Evolutionary conservation across 2,888 invertebrate species (phyloP).

Genomic region (Caenorhabditis plicata): DNA sequence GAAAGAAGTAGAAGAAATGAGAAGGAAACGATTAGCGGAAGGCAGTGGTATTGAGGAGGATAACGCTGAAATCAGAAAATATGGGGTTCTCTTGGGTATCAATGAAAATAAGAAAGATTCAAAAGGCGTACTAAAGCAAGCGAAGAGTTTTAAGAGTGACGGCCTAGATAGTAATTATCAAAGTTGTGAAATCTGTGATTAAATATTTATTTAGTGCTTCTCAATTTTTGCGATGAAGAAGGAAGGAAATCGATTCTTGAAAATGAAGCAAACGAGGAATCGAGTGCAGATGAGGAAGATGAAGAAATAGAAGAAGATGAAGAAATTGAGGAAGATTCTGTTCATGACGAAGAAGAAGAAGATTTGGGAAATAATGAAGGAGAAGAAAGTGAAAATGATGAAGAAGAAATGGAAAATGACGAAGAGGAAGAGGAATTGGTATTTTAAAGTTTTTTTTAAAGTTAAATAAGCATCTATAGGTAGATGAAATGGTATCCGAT

Average conservation of each 20-base stretch:
- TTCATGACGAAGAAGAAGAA: constrained; percentile 28
- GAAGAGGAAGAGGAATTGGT: constrained; percentile 1
- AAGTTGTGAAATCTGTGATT: background rate
- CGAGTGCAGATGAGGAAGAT: constrained; percentile 9
- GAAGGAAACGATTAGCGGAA: constrained; percentile 6
- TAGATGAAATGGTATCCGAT: constrained; percentile 15
- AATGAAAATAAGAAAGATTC: constrained; percentile 23
- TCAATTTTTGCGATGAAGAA: constrained; percentile 31
- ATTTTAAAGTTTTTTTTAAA: background rate
- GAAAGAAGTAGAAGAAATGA: constrained; percentile 32
- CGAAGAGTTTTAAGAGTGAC: constrained; percentile 28
- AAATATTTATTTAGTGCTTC: constrained; percentile 16
- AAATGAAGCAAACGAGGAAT: constrained; percentile 13
- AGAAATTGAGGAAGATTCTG: constrained; percentile 8
- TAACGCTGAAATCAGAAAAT: constrained; percentile 27
- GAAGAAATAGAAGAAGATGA: constrained; percentile 22
- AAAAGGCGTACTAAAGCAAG: constrained; percentile 23
- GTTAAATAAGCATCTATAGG: constrained; percentile 1
- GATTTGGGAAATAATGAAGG: constrained; percentile 18
- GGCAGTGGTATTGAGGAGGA: constrained; percentile 25
- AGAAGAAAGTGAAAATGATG: constrained; percentile 3
- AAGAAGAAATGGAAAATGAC: constrained; percentile 1
- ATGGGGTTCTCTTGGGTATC: constrained; percentile 18
- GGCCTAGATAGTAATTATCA: constrained; percentile 34
- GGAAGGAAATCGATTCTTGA: constrained; percentile 24